Base-by-base conservation (phyloP, 2,797 vertebrate genomes). In the Podargus strigoides region DNA sequence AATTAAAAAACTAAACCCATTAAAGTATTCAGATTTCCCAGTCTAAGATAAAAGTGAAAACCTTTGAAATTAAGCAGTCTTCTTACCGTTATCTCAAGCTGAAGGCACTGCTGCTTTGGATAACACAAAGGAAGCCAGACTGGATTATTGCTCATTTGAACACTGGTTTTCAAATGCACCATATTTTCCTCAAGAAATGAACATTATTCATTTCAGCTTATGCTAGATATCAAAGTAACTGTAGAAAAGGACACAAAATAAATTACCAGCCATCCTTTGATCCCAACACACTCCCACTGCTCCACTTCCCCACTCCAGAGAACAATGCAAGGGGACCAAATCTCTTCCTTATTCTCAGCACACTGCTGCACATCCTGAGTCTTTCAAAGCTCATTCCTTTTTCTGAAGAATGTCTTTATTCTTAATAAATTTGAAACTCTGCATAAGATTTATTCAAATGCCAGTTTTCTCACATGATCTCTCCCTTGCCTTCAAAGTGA, bases 1-100 rank as follows among this genome's bases (percentile, higher is more conserved):
- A 96, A 96, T 96, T 96, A 96, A 95, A 96, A 96, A 87, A 79
- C 76, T 95, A 96, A 97, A 92, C 94, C 93, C 92, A 95, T 96
- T 96, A 97, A 97, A 96, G 89, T 89, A 95, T 95, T 95, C 89
- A 37, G 92, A 93, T 95, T 95, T 93, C 89, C 92, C 73, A 94
- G 92, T 53, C 92, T 92, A 93, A 96, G 94, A 95, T 96, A 96
- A 95, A 97, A 95, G 87, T 89, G 87, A 94, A 96, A 96, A 82
- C 85, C 93, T 95, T 90, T 95, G 91, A 97, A 97, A 97, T 95
- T 95, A 96, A 95, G 93, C 93, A 93, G 95, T 94, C 95, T 94
- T 91, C 85, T 85, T 75, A 70, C 60, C 21, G 88, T 97, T 96
- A 96, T 97, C 95, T 93, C 91, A 89, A 93, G 88, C 85, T 80